Evolutionary conservation across 1,140 invertebrate genomes (phyloP).

Genomic region (Drosophila sulfurigaster): DNA sequence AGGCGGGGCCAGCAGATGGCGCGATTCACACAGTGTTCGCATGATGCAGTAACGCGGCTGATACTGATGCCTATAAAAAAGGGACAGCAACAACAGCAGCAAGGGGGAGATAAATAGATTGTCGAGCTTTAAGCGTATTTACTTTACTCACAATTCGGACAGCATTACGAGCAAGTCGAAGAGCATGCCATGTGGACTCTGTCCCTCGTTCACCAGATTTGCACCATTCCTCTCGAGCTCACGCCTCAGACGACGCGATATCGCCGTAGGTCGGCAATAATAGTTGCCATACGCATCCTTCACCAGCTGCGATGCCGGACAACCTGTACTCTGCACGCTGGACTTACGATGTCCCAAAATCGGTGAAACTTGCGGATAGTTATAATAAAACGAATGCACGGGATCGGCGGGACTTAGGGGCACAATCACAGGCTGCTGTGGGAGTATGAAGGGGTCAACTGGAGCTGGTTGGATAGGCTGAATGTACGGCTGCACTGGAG

Average conservation of each 20-base stretch:
- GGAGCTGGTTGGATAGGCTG: not conserved
- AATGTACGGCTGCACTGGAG: not conserved
- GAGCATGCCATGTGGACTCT: slow-evolving; percentile 58
- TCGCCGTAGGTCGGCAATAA: slow-evolving; percentile 52
- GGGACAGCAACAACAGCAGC: no score
- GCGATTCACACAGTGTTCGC: slow-evolving; percentile 89
- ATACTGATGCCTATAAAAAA: slow-evolving; percentile 86
- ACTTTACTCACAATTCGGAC: slow-evolving; percentile 58
- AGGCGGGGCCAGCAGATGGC: slow-evolving; percentile 86
- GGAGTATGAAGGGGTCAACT: not conserved
- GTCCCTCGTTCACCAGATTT: slow-evolving; percentile 40
- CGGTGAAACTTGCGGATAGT: slow-evolving; percentile 52
- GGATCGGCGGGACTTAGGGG: slow-evolving; percentile 65
- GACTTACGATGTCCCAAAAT: slow-evolving; percentile 50
- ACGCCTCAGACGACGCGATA: slow-evolving; percentile 40
- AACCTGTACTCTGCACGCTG: slow-evolving; percentile 47
- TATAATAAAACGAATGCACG: slow-evolving; percentile 63
- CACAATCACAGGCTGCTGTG: slow-evolving; percentile 52
- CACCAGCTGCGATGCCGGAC: slow-evolving; percentile 59
- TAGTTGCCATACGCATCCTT: slow-evolving; percentile 66
- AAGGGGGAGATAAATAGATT: not conserved
- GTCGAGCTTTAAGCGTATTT: not conserved
- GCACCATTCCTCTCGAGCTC: slow-evolving; percentile 48
- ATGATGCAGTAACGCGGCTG: slow-evolving; percentile 89
- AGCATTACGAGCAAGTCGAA: slow-evolving; percentile 63